A percentile compares a stretch with the other conserved stretches of the same genome.
Conservation (phyloP, 1,140 invertebrate genomes). For the Coenobita brevimanus region DNA sequence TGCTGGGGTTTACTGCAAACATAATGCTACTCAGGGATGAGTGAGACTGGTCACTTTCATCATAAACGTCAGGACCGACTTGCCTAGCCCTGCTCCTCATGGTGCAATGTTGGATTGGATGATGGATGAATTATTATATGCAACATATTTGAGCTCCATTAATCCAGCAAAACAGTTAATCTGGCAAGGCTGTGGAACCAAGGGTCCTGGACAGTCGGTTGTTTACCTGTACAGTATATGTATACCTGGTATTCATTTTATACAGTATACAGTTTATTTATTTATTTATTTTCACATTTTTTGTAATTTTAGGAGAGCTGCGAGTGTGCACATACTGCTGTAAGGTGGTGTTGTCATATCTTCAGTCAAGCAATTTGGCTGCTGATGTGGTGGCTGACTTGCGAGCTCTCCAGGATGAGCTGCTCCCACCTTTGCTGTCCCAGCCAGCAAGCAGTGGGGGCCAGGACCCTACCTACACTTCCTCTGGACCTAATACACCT, state of each 20-base stretch:
- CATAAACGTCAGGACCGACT: no score
- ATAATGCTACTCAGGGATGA: no score
- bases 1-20: no score
- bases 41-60: no score
- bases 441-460: background rate
- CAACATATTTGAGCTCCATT: no score
- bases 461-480: conserved; percentile 20
- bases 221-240: background rate
- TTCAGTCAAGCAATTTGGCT: conserved; percentile 86
- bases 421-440: conserved; percentile 76
- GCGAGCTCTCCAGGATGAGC: conserved; percentile 86
- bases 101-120: no score
- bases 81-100: no score
- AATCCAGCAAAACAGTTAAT: no score
- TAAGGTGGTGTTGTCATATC: conserved; percentile 90
- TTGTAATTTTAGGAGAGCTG: conserved; percentile 81
- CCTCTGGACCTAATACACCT: conserved; percentile 22
- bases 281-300: background rate
- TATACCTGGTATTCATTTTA: background rate
- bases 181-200: no score
- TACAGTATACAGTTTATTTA: no score
- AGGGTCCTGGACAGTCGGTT: no score
- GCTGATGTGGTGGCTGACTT: conserved; percentile 85
- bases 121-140: no score
- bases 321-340: conserved; percentile 96